These are phyloP conservation scores for Druceiella hillmani DNA, from an alignment of 2,888 invertebrate genomes.

Conservation along the genomic window DNA sequence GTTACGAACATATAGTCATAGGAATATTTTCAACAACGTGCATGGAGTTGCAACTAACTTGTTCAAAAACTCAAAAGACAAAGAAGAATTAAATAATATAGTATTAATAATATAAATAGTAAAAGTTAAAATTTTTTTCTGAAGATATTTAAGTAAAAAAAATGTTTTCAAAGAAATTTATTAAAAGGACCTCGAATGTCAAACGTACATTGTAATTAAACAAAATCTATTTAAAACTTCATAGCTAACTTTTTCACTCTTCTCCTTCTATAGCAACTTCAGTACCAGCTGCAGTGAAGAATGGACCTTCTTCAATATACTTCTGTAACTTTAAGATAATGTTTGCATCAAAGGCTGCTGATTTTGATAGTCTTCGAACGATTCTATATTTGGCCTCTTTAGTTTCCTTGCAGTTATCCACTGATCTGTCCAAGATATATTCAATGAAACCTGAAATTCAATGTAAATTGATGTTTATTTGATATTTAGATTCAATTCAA, in stretches of 20 bases:
- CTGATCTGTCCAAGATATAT: conserved; percentile 69
- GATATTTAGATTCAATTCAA: conserved; percentile 1
- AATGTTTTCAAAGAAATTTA: no score
- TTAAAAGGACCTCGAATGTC: no score
- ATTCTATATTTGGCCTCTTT: conserved; percentile 73
- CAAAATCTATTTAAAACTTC: no score
- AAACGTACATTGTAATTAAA: no score
- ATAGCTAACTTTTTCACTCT: conserved; percentile 24
- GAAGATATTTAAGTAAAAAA: no score
- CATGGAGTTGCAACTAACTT: no score
- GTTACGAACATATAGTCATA: no score
- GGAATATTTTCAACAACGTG: no score
- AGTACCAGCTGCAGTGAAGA: conserved; percentile 61
- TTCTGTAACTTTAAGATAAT: conserved; percentile 57
- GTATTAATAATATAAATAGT: no score
- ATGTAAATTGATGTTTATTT: conserved; percentile 3
- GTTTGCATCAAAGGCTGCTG: conserved; percentile 55
- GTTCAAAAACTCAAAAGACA: no score
- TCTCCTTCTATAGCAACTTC: conserved; percentile 75
- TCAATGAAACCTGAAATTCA: conserved; percentile 62
- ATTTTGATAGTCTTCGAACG: conserved; percentile 55
- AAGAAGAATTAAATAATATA: no score
- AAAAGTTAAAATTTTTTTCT: no score
- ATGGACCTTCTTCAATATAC: conserved; percentile 74
- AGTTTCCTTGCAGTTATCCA: conserved; percentile 63